Conservation (phyloP, 2,113 vertebrate species). For the Ceyx melanurus region DNA sequence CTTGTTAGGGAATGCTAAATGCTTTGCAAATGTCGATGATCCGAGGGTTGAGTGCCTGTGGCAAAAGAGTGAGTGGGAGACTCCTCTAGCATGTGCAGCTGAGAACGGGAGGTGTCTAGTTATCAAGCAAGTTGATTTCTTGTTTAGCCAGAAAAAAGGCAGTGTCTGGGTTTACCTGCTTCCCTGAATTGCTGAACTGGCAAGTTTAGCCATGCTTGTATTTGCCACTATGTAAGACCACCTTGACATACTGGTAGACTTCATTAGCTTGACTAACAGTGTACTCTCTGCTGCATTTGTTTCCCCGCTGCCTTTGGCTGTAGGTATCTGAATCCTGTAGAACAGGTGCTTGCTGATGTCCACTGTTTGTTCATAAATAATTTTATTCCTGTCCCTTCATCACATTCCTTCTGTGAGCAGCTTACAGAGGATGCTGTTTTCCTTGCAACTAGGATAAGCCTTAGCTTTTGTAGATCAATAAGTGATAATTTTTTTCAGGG, state of each 20-base stretch:
- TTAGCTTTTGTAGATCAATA: not conserved
- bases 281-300: not conserved
- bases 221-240: not conserved
- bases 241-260: no score
- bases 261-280: not conserved
- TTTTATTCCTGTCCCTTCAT: not conserved
- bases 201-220: not conserved
- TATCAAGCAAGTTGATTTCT: not conserved
- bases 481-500: not conserved
- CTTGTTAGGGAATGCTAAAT: not conserved
- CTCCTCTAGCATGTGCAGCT: not conserved
- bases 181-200: not conserved
- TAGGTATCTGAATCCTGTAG: not conserved
- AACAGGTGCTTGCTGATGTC: not conserved
- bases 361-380: rapidly evolving
- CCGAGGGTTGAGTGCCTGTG: not conserved
- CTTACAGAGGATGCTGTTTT: not conserved
- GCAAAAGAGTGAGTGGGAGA: not conserved
- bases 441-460: not conserved
- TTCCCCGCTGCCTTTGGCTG: not conserved
- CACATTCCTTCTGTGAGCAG: not conserved
- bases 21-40: not conserved
- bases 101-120: not conserved
- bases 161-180: not conserved
- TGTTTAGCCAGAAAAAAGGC: not conserved